These are phyloP conservation scores for Hypolimnas misippus DNA, from an alignment of 2,888 invertebrate genomes.

Conservation along the genomic window DNA sequence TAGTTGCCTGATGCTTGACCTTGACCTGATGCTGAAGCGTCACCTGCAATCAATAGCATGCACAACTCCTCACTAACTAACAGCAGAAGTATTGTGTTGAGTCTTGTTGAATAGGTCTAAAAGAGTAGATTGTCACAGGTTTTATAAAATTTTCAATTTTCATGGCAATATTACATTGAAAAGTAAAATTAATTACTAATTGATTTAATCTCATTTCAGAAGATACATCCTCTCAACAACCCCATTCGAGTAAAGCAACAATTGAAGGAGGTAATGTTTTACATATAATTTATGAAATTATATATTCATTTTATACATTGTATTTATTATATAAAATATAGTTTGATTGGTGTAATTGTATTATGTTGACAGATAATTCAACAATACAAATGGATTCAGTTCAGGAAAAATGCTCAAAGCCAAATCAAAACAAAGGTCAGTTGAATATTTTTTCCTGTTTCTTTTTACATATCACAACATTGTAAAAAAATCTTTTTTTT, in stretches of 20 bases:
- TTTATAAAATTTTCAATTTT: no score
- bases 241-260: slow-evolving; percentile 9
- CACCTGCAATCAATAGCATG: no score
- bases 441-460: not conserved
- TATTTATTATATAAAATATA: no score
- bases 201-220: no score
- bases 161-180: no score
- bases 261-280: slow-evolving; percentile 11
- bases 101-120: no score
- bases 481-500: not conserved
- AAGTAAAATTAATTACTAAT: no score
- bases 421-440: slow-evolving; percentile 16
- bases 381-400: slow-evolving; percentile 5
- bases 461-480: not conserved
- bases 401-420: slow-evolving; percentile 8
- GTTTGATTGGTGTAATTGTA: not conserved
- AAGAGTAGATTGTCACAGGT: no score
- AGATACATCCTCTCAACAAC: not conserved
- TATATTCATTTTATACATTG: not conserved
- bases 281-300: not conserved
- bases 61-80: no score
- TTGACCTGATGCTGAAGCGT: no score
- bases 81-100: no score
- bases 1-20: no score
- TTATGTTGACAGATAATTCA: slow-evolving; percentile 16